These are phyloP conservation scores for Pipra filicauda DNA, from an alignment of 2,113 vertebrate genomes.

Conservation along the genomic window DNA sequence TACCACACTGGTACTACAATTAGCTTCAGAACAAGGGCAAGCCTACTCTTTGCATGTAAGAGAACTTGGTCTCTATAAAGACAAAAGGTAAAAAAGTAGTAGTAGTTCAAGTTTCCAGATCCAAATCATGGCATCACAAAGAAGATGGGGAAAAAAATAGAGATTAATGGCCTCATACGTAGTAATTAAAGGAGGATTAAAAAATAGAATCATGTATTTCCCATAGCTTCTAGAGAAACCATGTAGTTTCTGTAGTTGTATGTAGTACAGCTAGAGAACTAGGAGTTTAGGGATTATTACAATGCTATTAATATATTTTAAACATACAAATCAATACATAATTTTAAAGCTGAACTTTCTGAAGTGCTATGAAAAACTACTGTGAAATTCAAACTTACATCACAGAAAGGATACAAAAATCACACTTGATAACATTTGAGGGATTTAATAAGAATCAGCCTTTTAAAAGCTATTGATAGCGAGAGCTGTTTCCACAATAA, in stretches of 20 bases:
- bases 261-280: background rate
- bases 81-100: background rate
- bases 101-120: background rate
- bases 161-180: background rate
- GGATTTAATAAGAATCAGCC: background rate
- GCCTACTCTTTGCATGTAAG: background rate
- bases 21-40: background rate
- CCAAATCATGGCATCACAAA: background rate
- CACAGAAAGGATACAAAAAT: background rate
- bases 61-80: background rate
- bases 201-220: background rate
- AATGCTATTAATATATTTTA: background rate
- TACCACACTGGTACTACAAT: background rate
- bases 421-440: background rate
- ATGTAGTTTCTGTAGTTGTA: background rate
- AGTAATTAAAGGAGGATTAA: background rate
- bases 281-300: background rate
- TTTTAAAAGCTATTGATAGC: background rate
- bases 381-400: background rate
- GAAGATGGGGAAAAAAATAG: background rate
- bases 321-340: background rate
- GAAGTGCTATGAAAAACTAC: background rate
- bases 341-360: background rate
- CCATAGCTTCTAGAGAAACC: background rate
- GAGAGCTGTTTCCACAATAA: background rate